A percentile compares a stretch with the other conserved stretches of the same genome.
Conservation (phyloP, 2,888 invertebrate genomes). For the Drosophila mayaguana region DNA sequence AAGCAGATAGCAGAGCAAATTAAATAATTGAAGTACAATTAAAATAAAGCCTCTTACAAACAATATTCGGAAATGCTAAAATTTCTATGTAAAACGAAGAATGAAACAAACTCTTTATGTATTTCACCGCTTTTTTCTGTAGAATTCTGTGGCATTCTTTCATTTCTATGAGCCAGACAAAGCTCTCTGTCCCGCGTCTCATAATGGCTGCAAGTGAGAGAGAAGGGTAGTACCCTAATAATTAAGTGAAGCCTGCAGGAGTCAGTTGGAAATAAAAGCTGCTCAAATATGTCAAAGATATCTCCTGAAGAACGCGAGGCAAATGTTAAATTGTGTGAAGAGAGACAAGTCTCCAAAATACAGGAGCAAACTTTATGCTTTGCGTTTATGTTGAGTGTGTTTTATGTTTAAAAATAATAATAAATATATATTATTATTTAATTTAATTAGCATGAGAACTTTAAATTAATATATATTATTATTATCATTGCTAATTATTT, state of each 20-base stretch:
- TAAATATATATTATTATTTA: too few relatives aligned
- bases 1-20: too few relatives aligned
- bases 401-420: too few relatives aligned
- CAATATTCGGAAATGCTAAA: too few relatives aligned
- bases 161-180: background rate
- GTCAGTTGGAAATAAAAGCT: background rate
- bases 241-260: slow-evolving; percentile 4
- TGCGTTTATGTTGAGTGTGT: too few relatives aligned
- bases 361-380: too few relatives aligned
- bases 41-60: too few relatives aligned
- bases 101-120: background rate
- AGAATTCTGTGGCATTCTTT: background rate
- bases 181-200: background rate
- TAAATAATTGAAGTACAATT: too few relatives aligned
- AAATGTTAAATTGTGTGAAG: background rate
- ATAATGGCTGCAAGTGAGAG: background rate
- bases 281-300: background rate
- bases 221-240: background rate
- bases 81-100: background rate
- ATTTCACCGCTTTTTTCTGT: background rate
- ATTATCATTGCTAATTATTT: too few relatives aligned
- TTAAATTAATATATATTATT: too few relatives aligned
- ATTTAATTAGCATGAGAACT: too few relatives aligned
- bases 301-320: background rate
- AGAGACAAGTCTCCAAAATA: too few relatives aligned